Evolutionary conservation across 2,797 vertebrate species (phyloP).

Genomic region (Florisuga fusca): DNA sequence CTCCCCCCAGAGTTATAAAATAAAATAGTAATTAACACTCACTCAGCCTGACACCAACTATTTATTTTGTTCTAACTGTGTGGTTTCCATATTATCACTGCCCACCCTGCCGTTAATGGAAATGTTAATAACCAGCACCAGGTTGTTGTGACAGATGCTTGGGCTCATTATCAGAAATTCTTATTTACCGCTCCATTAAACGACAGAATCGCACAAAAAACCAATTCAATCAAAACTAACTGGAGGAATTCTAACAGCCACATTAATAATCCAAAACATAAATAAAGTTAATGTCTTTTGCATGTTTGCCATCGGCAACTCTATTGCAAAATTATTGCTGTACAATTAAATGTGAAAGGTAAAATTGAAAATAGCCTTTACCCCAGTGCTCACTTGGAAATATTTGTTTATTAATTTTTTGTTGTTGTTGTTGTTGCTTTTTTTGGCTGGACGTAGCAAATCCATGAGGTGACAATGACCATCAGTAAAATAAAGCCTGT

Average conservation of each 20-base stretch:
- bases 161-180: constrained; percentile 87
- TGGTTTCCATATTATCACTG: constrained; percentile 79
- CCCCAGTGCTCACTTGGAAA: not conserved
- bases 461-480: not conserved
- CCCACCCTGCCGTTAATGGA: constrained; percentile 85
- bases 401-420: not conserved
- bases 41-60: constrained; percentile 81
- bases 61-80: constrained; percentile 85
- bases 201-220: constrained; percentile 81
- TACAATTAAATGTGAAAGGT: constrained; percentile 73
- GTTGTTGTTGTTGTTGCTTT: not conserved
- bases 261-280: constrained; percentile 84
- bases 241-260: constrained; percentile 82
- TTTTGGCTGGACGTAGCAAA: not conserved
- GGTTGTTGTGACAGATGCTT: constrained; percentile 86
- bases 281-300: constrained; percentile 81
- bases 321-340: constrained; percentile 64
- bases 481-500: not conserved
- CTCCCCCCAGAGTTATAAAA: constrained; percentile 58
- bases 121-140: constrained; percentile 86
- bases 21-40: constrained; percentile 83
- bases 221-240: constrained; percentile 86
- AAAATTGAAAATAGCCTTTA: constrained; percentile 53
- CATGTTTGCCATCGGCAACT: constrained; percentile 74
- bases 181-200: constrained; percentile 91